Percentiles rank a stretch among this genome's conserved stretches.
Conservation (phyloP, 2,797 vertebrate species). For the Furcifer pardalis region DNA sequence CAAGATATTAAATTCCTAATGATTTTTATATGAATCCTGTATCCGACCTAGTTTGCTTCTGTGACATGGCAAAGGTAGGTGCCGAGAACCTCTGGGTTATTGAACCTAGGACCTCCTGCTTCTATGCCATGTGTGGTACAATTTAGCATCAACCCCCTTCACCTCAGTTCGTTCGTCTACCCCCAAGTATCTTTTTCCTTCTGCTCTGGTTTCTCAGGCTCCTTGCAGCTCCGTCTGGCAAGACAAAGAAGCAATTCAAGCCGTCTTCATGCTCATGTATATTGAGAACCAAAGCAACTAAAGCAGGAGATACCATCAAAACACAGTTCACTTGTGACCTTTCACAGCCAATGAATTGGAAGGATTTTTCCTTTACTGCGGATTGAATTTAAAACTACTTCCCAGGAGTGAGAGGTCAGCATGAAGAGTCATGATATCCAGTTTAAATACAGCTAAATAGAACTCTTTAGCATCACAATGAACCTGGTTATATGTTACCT, state of each 20-base stretch:
- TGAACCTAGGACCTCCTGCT: neutral
- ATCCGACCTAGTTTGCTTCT: no score
- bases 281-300: constrained; percentile 76
- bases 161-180: neutral
- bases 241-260: constrained; percentile 80
- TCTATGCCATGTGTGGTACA: neutral
- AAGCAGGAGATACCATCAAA: constrained; percentile 78
- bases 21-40: neutral
- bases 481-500: constrained; percentile 79
- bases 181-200: constrained; percentile 55
- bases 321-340: constrained; percentile 84
- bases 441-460: constrained; percentile 82
- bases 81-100: neutral
- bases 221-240: constrained; percentile 64
- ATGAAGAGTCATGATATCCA: constrained; percentile 76
- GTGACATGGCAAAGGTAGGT: no score
- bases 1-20: no score
- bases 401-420: constrained; percentile 81
- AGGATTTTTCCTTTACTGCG: constrained; percentile 78
- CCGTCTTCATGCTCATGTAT: constrained; percentile 75
- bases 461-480: constrained; percentile 82
- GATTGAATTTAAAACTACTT: constrained; percentile 84
- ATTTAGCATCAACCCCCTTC: neutral
- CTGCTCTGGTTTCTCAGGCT: constrained; percentile 65
- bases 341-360: constrained; percentile 82